Evolutionary conservation across 2,797 vertebrate species (phyloP), one percentile per base, ranked within the genome.

Genomic region (Malurus leucopterus): DNA sequence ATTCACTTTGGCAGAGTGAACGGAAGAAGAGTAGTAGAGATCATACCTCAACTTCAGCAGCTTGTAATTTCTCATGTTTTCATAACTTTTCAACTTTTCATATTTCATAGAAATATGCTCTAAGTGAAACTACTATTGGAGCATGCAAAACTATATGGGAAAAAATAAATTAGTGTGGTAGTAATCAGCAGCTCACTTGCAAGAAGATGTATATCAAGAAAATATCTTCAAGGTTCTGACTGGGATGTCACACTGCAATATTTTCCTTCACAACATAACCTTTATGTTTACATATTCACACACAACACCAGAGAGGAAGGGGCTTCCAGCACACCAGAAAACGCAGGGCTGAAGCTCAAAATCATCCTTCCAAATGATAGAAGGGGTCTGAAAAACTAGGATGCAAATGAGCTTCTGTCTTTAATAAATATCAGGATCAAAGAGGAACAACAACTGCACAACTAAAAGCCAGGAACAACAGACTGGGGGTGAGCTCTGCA

Each of bases 171-270:
- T 78, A 69, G 15, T 53, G 32, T 3, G 53, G 61, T 19, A 63
- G 36, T 15, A 84, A 88, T 72, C 59, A 91, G 67, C 61, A 72
- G 50, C 47, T 89, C 43, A 34, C 32, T 90, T 58, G 43, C 30
- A 83, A 90, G 69, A 74, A 89, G 49, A 24, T 75, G 51, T 63
- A n/a, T 86, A 72, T 53, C 22, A 78, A 80, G 76, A 78, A 86
- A 89, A 84, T 88, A n/a, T 93, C 73, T 83, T 90, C 85, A 59
- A 23, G 87, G 77, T 89, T 93, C 55, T 92, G 80, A 63, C 87
- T 59, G 67, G 61, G 83, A 86, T 91, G 67, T 89, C 76, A 88
- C 77, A 88, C 76, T 8, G 4, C 44, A 93, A n/a, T 84, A 70
- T 89, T 94, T 93, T 89, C 63, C 55, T 90, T 92, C 86, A 79